Evolutionary conservation across 2,888 invertebrate genomes (phyloP).

Genomic region (Dryadula phaetusa): DNA sequence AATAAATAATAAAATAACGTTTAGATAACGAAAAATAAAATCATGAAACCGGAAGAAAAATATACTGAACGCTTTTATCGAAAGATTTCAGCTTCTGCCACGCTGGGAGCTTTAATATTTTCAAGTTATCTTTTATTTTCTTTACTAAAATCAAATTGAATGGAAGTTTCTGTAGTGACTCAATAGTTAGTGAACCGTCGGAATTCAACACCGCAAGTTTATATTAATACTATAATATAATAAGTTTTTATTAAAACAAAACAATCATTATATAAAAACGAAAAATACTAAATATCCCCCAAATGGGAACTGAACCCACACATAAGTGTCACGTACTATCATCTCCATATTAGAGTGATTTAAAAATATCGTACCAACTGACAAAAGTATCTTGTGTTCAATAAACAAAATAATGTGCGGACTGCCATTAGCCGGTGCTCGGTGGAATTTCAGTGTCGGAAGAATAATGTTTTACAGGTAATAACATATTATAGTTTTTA

Average conservation of each 20-base stretch:
- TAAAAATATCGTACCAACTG: no score
- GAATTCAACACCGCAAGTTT: no score
- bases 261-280: no score
- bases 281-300: no score
- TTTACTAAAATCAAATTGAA: no score
- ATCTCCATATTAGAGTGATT: no score
- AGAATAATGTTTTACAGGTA: neutral
- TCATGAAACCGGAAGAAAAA: neutral
- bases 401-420: neutral
- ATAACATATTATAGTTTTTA: neutral
- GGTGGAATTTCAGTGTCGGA: conserved; percentile 1
- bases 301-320: no score
- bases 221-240: no score
- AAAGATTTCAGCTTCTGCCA: neutral
- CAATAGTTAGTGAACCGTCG: no score
- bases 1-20: neutral
- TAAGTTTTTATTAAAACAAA: no score
- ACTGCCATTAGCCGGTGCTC: neutral
- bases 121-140: neutral
- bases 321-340: no score
- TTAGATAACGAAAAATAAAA: neutral
- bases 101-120: neutral
- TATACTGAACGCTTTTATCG: neutral
- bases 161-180: no score
- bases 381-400: neutral